These are phyloP conservation scores for human (Homo sapiens) DNA, from an alignment of 2,113 vertebrate genomes.

Conservation along the genomic window DNA sequence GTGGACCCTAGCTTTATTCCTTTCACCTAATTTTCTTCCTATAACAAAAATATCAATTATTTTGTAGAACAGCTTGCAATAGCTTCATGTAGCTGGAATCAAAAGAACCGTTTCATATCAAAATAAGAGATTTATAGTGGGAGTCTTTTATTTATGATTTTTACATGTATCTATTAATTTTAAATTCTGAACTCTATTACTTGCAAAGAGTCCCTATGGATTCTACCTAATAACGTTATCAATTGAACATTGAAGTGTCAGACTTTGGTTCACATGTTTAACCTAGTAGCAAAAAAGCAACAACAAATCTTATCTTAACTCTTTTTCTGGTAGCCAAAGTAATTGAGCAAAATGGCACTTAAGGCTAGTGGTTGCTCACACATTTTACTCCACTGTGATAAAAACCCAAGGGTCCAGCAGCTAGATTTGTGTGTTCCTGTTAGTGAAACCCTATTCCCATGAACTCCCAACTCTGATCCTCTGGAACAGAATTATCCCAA, in stretches of 20 bases:
- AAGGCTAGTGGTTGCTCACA: not conserved
- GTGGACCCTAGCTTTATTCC: not conserved
- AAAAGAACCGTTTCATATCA: not conserved
- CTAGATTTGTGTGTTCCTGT: not conserved
- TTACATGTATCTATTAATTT: not conserved
- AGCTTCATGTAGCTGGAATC: not conserved
- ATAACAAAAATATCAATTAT: not conserved
- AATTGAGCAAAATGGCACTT: not conserved
- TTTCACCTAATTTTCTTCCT: not conserved
- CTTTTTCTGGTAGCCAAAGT: not conserved
- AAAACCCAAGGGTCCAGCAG: not conserved
- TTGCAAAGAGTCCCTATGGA: not conserved
- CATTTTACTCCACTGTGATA: not conserved
- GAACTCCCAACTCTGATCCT: not conserved
- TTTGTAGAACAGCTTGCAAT: not conserved
- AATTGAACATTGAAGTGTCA: not conserved
- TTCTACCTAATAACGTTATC: not conserved
- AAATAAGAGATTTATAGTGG: not conserved
- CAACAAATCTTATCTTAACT: not conserved
- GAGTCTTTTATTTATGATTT: not conserved
- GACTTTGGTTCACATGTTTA: not conserved
- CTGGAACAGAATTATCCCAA: not conserved
- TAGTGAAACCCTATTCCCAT: not conserved
- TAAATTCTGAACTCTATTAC: not conserved
- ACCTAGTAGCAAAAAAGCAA: not conserved